Evolutionary conservation across 1,140 invertebrate genomes (phyloP).

Genomic region (Scaptomyza hsui): DNA sequence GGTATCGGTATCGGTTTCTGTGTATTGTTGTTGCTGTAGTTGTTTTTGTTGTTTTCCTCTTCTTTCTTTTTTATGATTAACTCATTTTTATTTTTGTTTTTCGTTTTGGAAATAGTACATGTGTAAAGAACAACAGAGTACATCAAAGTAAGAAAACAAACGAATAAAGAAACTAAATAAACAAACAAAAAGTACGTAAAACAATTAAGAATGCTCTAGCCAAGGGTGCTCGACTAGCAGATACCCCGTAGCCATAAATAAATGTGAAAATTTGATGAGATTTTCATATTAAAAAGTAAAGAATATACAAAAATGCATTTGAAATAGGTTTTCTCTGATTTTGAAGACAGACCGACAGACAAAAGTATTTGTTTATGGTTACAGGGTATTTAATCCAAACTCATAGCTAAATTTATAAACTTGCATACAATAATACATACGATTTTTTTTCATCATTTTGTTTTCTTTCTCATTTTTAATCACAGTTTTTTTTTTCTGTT

Average conservation of each 20-base stretch:
- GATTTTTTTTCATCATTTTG: constrained; percentile 53
- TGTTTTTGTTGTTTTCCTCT: constrained; percentile 11
- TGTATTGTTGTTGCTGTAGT: constrained; percentile 16
- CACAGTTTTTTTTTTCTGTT: constrained; percentile 52
- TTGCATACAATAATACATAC: constrained; percentile 66
- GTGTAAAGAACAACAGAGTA: constrained; percentile 44
- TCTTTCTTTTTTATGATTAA: constrained; percentile 5
- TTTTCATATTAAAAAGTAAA: too few relatives aligned
- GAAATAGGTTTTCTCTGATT: not conserved
- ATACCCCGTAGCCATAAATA: constrained; percentile 7
- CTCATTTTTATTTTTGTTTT: constrained; percentile 11
- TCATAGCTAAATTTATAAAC: constrained; percentile 25
- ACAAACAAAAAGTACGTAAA: constrained; percentile 41
- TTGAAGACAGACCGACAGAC: not conserved
- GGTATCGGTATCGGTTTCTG: constrained; percentile 29
- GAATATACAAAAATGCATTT: too few relatives aligned
- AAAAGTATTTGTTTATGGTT: not conserved
- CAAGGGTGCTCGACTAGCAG: constrained; percentile 8
- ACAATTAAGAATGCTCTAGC: constrained; percentile 16
- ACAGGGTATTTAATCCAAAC: constrained; percentile 21
- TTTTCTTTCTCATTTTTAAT: constrained; percentile 37
- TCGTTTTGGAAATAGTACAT: constrained; percentile 44
- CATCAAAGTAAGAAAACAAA: constrained; percentile 33
- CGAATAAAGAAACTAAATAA: constrained; percentile 10
- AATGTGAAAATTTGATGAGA: not conserved